Base-by-base conservation (phyloP, 1,140 invertebrate genomes). In the Drosophila insularis region DNA sequence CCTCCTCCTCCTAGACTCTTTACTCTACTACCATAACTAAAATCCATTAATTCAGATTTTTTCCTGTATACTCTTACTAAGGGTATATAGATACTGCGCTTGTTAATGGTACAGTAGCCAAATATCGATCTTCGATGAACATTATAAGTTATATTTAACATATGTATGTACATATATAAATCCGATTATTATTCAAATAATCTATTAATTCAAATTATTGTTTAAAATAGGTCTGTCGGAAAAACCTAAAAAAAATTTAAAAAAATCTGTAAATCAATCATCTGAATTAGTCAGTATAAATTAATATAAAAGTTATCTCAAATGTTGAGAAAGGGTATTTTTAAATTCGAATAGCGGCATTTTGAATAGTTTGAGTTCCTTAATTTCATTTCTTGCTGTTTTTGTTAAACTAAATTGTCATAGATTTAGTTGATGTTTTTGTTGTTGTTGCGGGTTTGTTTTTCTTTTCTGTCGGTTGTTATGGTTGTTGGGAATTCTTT, bases 401-500 rank as follows among this genome's bases (percentile, higher is more conserved):
- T 71, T 53, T 71, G 60, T 31, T 71, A 59, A 17, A 27, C 64
- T 68, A 65, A 78, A 72, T 67, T 63, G 66, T 70, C 63, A 72
- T 67, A 68, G 68, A 81, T 80, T 80, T 67, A 39, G 63, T 61
- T 70, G 55, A 73, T 75, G 37, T 60, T 64, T 59, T 58, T 66
- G 55, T 77, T 75, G 37, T 60, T 64, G 63, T 58, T 66, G 63
- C 71, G 58, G 55, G 53, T 73, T 43, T 50, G 43, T 71, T 78
- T 60, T 71, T 70, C 40, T 61, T 53, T 37, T 50, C 32, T 73
- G 63, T 68, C 56, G 27, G 53, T 60, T 65, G 67, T 59, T 63
- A 70, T 75, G 58, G 61, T 63, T 73, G 61, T 73, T 69, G 32
- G 72, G 8, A 69, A 74, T 73, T 77, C 66, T 80, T 78, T 78